Base-by-base conservation (phyloP, 2,888 invertebrate genomes). In the Salpingus planirostris region DNA sequence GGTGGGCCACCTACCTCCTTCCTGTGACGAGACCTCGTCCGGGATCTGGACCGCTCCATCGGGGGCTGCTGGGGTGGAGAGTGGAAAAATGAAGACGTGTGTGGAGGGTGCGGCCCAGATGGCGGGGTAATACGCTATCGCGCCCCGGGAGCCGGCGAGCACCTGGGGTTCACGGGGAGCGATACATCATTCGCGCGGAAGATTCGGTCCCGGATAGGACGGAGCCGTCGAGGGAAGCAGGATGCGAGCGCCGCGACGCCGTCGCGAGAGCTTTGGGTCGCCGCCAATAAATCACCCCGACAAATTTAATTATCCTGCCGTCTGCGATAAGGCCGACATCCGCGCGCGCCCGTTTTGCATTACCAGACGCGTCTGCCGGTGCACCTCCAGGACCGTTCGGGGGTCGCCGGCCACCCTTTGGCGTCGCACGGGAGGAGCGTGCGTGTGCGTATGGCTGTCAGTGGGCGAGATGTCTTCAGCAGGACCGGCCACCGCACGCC, bases 301-400 rank as follows among this genome's bases (percentile, higher is more conserved):
- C 69, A 70, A 70, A 70, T 70, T 70, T 69, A 69, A 70, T 69
- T 69, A 70, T 69, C 69, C 67, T 66, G 64, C 64, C 65, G 67
- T 67, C 67, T 65, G 61, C 62, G 68, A 68, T 68, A 69, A 68
- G 66, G 62, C 62, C 54, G 11, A 21, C 15, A 21, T 27, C 32
- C 27, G 8, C n/a, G n/a, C n/a, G 11, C 23, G 27, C 5, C 24
- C 4, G 24, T 7, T 4, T 11, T 11, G 10, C 24, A 23, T 8
- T 8, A 8, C 21, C 21, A 7, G 21, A 6, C 8, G 21, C 21
- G 6, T 6, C 21, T 21, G 21, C 21, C 8, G 21, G 6, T 21
- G 21, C 21, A 7, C 6, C 21, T n/a, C n/a, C n/a, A n/a, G n/a
- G n/a, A n/a, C n/a, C n/a, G n/a, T 18, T 18, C 18, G 5, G 5